A percentile compares a stretch with the other conserved stretches of the same genome.
Evolutionary conservation across 2,113 vertebrate species (phyloP).

Genomic region (Donacobius atricapilla): DNA sequence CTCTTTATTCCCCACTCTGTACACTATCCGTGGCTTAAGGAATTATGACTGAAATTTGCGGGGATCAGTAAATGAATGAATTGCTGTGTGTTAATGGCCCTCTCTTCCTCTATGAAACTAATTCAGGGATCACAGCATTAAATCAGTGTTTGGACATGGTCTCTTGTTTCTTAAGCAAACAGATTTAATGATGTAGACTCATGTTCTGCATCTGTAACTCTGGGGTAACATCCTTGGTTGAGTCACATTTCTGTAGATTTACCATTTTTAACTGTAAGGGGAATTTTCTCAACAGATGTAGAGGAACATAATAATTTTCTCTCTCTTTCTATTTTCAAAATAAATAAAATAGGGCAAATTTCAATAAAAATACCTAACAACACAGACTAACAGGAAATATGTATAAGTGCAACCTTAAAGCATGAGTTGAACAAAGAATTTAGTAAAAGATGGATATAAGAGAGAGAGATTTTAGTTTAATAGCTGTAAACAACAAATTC

Average conservation of each 20-base stretch:
- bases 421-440: not conserved
- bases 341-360: not conserved
- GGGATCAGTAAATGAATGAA: not conserved
- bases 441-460: not conserved
- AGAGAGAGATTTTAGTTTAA: not conserved
- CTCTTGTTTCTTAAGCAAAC: not conserved
- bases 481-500: not conserved
- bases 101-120: not conserved
- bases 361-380: not conserved
- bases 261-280: not conserved
- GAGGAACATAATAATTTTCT: not conserved
- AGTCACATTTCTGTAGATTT: not conserved
- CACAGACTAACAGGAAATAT: not conserved
- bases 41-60: not conserved
- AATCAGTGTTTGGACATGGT: not conserved
- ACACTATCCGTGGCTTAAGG: not conserved
- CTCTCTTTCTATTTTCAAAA: not conserved
- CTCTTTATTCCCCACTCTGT: not conserved
- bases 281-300: not conserved
- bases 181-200: not conserved
- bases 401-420: not conserved
- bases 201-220: not conserved
- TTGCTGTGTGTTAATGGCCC: rapidly evolving
- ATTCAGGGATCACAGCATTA: not conserved
- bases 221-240: not conserved